phyloP scores from a whole-genome alignment of 2,113 vertebrate species.

The Guaruba guarouba region DNA sequence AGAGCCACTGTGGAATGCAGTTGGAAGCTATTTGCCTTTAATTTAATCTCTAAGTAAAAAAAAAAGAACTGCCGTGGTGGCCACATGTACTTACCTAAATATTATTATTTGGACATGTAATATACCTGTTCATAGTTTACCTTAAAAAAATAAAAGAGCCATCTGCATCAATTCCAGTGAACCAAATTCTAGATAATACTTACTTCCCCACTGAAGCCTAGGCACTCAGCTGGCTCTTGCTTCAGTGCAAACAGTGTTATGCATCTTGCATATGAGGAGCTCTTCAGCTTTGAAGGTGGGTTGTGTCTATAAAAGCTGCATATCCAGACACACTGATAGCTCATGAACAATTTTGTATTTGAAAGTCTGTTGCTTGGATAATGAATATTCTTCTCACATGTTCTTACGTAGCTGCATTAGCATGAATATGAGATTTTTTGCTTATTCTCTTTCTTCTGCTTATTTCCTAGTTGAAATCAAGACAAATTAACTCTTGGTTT shows the following conservation, averaged over 20 bases:
- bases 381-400: slow-evolving; percentile 15
- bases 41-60: neutral
- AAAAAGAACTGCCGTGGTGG: neutral
- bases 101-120: neutral
- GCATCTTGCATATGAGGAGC: neutral
- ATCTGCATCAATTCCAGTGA: neutral
- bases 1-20: neutral
- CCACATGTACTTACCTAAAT: neutral
- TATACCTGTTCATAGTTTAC: neutral
- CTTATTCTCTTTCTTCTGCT: slow-evolving; percentile 22
- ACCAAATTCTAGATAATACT: neutral
- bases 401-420: neutral
- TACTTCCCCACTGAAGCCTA: neutral
- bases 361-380: neutral
- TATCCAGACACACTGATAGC: neutral
- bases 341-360: slow-evolving; percentile 10
- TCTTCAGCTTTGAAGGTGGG: slow-evolving; percentile 15
- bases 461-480: slow-evolving; percentile 20
- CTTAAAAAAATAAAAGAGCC: neutral
- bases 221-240: neutral
- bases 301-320: neutral
- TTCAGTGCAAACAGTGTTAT: neutral
- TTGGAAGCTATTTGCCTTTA: neutral
- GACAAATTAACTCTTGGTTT: neutral
- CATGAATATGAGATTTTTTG: neutral